Conservation (phyloP, 2,888 invertebrate species). For the Idaea biselata region DNA sequence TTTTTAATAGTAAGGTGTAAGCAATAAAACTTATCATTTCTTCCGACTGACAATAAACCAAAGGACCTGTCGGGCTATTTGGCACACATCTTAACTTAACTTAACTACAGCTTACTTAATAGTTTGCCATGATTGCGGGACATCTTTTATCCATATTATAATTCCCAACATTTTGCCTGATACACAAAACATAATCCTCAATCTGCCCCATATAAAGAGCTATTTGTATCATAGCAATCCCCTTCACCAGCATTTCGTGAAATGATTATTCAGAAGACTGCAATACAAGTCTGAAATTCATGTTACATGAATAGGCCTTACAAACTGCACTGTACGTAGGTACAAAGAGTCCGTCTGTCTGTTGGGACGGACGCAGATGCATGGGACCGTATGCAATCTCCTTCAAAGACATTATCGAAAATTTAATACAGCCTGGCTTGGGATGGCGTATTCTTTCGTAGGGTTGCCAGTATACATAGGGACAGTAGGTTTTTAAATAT, state of each 20-base stretch:
- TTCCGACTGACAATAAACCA: too few species aligned
- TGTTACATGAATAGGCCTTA: not conserved
- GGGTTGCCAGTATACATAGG: conserved; percentile 12
- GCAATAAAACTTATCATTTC: too few species aligned
- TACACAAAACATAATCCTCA: not conserved
- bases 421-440: conserved; percentile 38
- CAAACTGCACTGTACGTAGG: conserved; percentile 7
- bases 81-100: too few species aligned
- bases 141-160: too few species aligned
- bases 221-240: not conserved
- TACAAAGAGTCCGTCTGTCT: conserved; percentile 19
- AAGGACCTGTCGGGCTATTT: too few species aligned
- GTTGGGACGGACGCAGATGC: conserved; percentile 38
- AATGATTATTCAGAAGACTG: not conserved
- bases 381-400: conserved; percentile 42
- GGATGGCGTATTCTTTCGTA: conserved; percentile 37
- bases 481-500: not conserved
- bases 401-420: conserved; percentile 44
- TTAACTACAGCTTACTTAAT: too few species aligned
- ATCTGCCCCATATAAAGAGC: not conserved
- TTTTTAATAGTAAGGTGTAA: too few species aligned
- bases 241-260: not conserved
- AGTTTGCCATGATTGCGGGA: too few species aligned
- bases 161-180: not conserved
- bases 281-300: not conserved